A percentile compares a stretch with the other conserved stretches of the same genome.
These are phyloP conservation scores for Zhuqinia jingwanae DNA, from an alignment of 2,888 invertebrate genomes.

Conservation along the genomic window DNA sequence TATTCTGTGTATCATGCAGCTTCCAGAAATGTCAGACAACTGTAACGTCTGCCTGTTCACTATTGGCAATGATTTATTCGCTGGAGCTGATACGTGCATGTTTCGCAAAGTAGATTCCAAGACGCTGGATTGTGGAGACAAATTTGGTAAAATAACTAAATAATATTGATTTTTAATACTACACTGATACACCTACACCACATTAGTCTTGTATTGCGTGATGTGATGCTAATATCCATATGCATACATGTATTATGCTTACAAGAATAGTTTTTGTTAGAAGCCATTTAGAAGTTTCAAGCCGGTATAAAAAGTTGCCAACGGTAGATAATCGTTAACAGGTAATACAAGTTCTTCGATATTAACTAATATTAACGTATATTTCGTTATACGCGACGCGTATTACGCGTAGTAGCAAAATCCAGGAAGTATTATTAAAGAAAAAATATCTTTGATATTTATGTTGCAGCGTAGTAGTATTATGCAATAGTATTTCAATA, in stretches of 20 bases:
- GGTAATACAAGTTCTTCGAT: too few species aligned
- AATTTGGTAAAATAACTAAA: conserved; percentile 62
- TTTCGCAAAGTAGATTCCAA: conserved; percentile 82
- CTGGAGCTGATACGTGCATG: conserved; percentile 79
- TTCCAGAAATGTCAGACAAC: conserved; percentile 82
- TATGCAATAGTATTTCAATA: conserved; percentile 1
- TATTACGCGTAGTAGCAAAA: conserved; percentile 4
- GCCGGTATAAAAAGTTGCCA: too few species aligned
- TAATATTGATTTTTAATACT: too few species aligned
- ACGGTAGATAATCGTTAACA: too few species aligned
- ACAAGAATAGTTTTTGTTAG: too few species aligned
- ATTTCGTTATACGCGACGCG: too few species aligned
- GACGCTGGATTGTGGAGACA: conserved; percentile 81
- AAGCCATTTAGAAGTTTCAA: too few species aligned
- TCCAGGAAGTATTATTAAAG: conserved; percentile 26
- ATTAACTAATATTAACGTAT: too few species aligned
- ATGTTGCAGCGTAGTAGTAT: conserved; percentile 10
- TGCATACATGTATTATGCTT: too few species aligned
- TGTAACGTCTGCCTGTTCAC: conserved; percentile 81
- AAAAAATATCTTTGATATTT: background rate
- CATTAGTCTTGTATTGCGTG: background rate
- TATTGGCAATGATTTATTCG: conserved; percentile 81
- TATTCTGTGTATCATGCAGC: conserved; percentile 70
- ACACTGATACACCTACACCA: background rate
- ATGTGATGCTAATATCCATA: too few species aligned